phyloP scores from a whole-genome alignment of 2,888 invertebrate species.

The Glaucopsyche alexis region DNA sequence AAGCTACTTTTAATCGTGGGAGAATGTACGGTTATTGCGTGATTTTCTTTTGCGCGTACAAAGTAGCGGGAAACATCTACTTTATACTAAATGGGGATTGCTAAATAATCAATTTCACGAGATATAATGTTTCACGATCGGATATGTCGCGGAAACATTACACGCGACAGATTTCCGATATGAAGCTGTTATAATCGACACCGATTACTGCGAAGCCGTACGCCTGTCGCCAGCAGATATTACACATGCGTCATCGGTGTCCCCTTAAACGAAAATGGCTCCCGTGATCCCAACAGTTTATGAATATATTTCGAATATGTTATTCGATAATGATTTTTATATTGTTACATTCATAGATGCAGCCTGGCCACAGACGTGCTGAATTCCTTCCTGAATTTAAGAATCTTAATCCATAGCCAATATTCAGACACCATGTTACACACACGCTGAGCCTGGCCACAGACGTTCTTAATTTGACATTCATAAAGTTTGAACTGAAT shows the following conservation, averaged over 20 bases:
- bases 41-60: no score
- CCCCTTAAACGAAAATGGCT: neutral
- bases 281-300: slow-evolving; percentile 36
- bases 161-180: slow-evolving; percentile 75
- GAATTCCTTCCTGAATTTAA: no score
- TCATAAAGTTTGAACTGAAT: no score
- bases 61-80: no score
- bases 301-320: slow-evolving; percentile 18
- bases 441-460: no score
- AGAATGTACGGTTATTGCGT: no score
- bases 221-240: slow-evolving; percentile 48
- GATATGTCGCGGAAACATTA: slow-evolving; percentile 68
- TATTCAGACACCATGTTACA: no score
- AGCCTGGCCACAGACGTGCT: no score
- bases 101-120: neutral
- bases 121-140: slow-evolving; percentile 45
- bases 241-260: slow-evolving; percentile 31
- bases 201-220: slow-evolving; percentile 69
- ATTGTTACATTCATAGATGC: neutral
- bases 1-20: no score
- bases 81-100: no score
- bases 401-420: no score
- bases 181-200: slow-evolving; percentile 65
- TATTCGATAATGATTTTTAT: neutral
- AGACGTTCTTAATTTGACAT: no score